Evolutionary conservation across 2,888 invertebrate genomes (phyloP).

Genomic region (Drosophila rellima): DNA sequence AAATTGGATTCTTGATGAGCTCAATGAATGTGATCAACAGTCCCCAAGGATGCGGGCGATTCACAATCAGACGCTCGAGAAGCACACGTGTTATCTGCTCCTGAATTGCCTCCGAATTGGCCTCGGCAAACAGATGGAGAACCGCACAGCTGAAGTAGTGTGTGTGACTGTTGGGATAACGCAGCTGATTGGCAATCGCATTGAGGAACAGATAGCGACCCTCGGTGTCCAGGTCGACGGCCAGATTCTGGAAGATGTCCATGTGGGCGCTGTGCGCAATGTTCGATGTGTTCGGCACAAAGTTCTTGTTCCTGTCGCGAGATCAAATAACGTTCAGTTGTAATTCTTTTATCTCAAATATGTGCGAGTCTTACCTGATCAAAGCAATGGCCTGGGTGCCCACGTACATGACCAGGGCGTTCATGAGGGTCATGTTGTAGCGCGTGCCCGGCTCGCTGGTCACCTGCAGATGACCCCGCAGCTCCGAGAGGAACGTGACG

Average conservation of each 20-base stretch:
- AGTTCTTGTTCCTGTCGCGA: slow-evolving; percentile 91
- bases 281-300: slow-evolving; percentile 98
- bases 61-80: slow-evolving; percentile 98
- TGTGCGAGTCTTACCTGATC: slow-evolving; percentile 87
- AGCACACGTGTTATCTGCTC: slow-evolving; percentile 99
- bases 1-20: slow-evolving; percentile 98
- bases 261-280: slow-evolving; percentile 99
- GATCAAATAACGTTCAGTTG: neutral
- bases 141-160: slow-evolving; percentile 99
- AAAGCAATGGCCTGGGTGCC: slow-evolving; percentile 98
- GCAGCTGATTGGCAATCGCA: slow-evolving; percentile 98
- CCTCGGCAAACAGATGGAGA: slow-evolving; percentile 98
- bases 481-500: slow-evolving; percentile 97
- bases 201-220: slow-evolving; percentile 98
- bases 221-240: slow-evolving; percentile 98
- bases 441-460: slow-evolving; percentile 94
- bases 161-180: slow-evolving; percentile 99
- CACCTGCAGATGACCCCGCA: slow-evolving; percentile 95
- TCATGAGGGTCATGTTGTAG: slow-evolving; percentile 98
- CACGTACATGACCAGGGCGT: slow-evolving; percentile 98
- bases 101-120: slow-evolving; percentile 98
- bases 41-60: slow-evolving; percentile 99
- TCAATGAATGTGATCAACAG: slow-evolving; percentile 99
- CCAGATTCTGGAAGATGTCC: slow-evolving; percentile 99
- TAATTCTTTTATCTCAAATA: neutral